A percentile compares a stretch with the other conserved stretches of the same genome.
Conservation (phyloP, 2,113 vertebrate species). For the Rhinoderma darwinii region DNA sequence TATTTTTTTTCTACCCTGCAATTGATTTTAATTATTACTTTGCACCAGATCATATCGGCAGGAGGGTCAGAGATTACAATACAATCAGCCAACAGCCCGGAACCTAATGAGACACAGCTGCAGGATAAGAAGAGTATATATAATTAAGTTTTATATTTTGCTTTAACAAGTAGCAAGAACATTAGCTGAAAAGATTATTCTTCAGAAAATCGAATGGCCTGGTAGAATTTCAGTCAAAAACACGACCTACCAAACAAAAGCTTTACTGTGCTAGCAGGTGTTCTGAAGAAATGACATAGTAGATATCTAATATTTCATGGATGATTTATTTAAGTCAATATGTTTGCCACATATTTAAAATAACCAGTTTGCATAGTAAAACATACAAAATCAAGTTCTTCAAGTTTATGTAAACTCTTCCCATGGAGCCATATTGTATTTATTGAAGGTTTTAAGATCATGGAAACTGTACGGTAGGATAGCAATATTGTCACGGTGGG, state of each 20-base stretch:
- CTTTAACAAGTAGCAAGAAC: constrained; percentile 27
- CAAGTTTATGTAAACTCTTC: background rate
- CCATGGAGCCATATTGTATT: too few species aligned
- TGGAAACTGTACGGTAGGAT: background rate
- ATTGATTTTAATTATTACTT: constrained; percentile 53
- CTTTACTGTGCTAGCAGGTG: background rate
- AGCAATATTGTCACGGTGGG: too few species aligned
- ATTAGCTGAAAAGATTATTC: constrained; percentile 20
- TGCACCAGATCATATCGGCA: constrained; percentile 26
- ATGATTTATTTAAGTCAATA: background rate
- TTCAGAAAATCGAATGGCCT: background rate
- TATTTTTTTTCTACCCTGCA: constrained; percentile 17
- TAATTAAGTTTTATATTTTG: constrained; percentile 46
- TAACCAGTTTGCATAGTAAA: background rate
- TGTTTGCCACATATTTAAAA: background rate
- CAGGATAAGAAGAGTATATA: constrained; percentile 41
- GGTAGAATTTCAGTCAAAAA: background rate
- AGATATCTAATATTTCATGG: background rate
- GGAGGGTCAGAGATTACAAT: constrained; percentile 51
- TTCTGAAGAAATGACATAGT: background rate
- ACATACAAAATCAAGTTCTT: background rate
- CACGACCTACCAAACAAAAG: background rate
- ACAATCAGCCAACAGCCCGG: constrained; percentile 36
- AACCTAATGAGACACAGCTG: constrained; percentile 50
- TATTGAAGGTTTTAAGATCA: background rate